Conservation (phyloP, 2,113 vertebrate species). For the Pelecanoides urinatrix region DNA sequence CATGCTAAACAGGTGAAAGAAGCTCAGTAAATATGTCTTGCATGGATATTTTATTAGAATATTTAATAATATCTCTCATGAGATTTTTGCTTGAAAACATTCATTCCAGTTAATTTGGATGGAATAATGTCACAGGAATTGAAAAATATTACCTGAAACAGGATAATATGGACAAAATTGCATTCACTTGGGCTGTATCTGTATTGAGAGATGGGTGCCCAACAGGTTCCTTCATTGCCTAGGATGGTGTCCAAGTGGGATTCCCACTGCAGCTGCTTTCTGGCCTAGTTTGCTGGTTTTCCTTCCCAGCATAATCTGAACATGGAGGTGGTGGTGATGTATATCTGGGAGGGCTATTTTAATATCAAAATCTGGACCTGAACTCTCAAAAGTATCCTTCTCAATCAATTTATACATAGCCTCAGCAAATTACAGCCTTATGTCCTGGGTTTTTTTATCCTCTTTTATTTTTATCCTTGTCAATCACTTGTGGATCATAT, state of each 20-base stretch:
- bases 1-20: neutral
- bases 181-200: neutral
- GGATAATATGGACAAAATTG: neutral
- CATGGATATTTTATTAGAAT: neutral
- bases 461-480: neutral
- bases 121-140: neutral
- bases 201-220: neutral
- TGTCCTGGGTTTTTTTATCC: neutral
- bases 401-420: neutral
- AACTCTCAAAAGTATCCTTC: neutral
- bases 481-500: neutral
- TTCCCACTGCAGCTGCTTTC: neutral
- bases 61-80: neutral
- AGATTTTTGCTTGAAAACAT: neutral
- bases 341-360: neutral
- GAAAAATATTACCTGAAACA: neutral
- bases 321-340: neutral
- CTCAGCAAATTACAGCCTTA: neutral
- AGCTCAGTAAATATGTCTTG: neutral
- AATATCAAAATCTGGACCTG: neutral
- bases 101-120: neutral
- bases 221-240: neutral
- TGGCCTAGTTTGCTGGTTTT: neutral
- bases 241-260: neutral
- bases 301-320: neutral